These are phyloP conservation scores for Rhodinocichla rosea DNA, from an alignment of 2,113 vertebrate species.

Conservation along the genomic window DNA sequence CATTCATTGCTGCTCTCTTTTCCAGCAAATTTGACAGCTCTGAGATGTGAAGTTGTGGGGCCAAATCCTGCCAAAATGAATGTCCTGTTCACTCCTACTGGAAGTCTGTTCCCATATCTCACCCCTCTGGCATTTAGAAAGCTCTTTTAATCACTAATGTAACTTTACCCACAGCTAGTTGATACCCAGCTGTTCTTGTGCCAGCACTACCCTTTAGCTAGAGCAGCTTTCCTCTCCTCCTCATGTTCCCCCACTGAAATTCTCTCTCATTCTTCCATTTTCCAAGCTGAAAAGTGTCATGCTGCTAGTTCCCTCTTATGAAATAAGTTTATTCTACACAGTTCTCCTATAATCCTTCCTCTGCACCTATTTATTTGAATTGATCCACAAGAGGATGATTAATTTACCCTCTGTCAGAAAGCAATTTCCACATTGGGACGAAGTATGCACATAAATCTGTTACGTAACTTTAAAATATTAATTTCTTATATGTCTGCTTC, in stretches of 20 bases:
- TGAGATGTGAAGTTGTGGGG: neutral
- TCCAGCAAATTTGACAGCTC: neutral
- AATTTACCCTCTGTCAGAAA: neutral
- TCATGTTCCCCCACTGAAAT: neutral
- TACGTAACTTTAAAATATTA: neutral
- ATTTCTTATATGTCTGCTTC: neutral
- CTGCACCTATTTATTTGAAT: constrained; percentile 29
- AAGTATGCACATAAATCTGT: neutral
- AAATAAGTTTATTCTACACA: constrained; percentile 1
- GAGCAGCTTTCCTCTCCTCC: constrained; percentile 1
- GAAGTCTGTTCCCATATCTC: neutral
- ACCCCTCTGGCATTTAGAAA: neutral
- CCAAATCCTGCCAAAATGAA: neutral
- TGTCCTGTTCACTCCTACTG: neutral
- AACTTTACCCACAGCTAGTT: neutral
- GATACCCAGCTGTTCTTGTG: neutral
- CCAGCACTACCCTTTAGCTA: neutral
- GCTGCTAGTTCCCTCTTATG: neutral
- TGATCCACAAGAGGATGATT: constrained; percentile 8
- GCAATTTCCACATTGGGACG: neutral
- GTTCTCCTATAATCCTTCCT: constrained; percentile 17
- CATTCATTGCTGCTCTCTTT: neutral
- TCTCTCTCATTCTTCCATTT: neutral
- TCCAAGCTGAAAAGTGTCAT: neutral
- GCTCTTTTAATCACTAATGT: neutral